Evolutionary conservation across 1,140 invertebrate genomes (phyloP).

Genomic region (Saccostrea echinata): DNA sequence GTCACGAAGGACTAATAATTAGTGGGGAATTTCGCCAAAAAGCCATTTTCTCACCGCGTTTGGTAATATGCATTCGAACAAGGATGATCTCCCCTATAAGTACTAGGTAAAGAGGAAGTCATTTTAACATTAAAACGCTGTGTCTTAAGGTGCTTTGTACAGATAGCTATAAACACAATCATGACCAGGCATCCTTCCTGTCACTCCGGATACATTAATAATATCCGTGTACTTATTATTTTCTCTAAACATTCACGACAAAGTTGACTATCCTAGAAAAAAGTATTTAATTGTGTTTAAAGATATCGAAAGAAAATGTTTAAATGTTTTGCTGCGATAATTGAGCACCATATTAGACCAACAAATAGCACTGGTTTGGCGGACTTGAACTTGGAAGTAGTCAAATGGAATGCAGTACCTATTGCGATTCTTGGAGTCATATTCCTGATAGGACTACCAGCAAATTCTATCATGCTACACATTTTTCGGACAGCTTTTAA

Average conservation of each 20-base stretch:
- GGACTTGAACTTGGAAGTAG: background rate
- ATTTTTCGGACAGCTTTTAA: conserved; percentile 3
- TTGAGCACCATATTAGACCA: background rate
- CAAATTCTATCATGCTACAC: conserved; percentile 16
- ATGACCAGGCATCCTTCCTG: background rate
- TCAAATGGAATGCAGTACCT: conserved; percentile 7
- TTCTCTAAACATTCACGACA: background rate
- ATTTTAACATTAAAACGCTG: too few relatives aligned
- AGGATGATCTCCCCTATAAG: too few relatives aligned
- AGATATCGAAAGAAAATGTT: background rate
- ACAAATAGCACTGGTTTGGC: background rate
- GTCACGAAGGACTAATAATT: too few relatives aligned
- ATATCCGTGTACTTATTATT: background rate
- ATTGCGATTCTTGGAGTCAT: conserved; percentile 8
- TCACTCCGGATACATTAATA: background rate
- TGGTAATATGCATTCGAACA: too few relatives aligned
- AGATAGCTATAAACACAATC: too few relatives aligned
- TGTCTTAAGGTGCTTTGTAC: too few relatives aligned
- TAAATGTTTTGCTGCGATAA: background rate
- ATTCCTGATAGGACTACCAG: background rate
- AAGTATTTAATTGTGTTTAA: background rate
- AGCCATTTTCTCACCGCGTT: too few relatives aligned
- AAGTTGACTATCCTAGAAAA: background rate
- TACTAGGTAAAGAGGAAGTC: too few relatives aligned
- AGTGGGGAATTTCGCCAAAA: too few relatives aligned